Evolutionary conservation across 2,888 invertebrate genomes (phyloP).

Genomic region (Eupsilia transversa): DNA sequence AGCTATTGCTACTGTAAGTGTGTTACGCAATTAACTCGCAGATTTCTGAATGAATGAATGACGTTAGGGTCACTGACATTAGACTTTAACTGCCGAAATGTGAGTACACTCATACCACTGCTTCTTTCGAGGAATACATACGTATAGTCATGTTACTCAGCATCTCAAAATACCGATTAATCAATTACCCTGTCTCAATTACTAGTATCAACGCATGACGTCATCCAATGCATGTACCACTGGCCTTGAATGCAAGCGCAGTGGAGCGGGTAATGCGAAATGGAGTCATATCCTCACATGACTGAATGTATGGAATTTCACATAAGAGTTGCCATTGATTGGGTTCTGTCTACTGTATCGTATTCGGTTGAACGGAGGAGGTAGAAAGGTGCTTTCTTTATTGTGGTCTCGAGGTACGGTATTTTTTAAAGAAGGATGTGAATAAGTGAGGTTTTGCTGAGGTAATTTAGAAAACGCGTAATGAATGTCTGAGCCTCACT

Average conservation of each 20-base stretch:
- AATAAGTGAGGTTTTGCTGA: not conserved
- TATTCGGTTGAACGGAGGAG: slow-evolving; percentile 12
- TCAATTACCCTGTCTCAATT: slow-evolving; percentile 7
- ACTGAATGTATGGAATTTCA: slow-evolving; percentile 46
- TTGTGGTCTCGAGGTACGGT: not conserved
- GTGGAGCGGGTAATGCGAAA: slow-evolving; percentile 46
- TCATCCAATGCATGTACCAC: slow-evolving; percentile 23
- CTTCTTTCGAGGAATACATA: not conserved
- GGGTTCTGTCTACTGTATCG: slow-evolving; percentile 23
- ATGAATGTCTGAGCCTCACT: not conserved
- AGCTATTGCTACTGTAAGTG: too few relatives aligned
- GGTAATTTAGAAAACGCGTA: not conserved
- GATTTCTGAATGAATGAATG: too few relatives aligned
- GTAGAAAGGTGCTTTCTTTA: slow-evolving; percentile 20
- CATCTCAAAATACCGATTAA: not conserved
- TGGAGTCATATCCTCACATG: slow-evolving; percentile 28
- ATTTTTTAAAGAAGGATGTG: not conserved
- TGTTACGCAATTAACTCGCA: too few relatives aligned
- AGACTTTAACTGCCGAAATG: not conserved
- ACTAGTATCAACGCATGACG: slow-evolving; percentile 8
- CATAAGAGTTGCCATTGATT: slow-evolving; percentile 39
- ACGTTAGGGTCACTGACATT: not conserved
- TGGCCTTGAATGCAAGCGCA: slow-evolving; percentile 46
- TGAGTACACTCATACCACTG: not conserved
- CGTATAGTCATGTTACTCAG: not conserved